Evolutionary conservation across 2,113 vertebrate species (phyloP), one percentile per base, ranked within the genome.

Genomic region (Phalacrocorax pelagicus): DNA sequence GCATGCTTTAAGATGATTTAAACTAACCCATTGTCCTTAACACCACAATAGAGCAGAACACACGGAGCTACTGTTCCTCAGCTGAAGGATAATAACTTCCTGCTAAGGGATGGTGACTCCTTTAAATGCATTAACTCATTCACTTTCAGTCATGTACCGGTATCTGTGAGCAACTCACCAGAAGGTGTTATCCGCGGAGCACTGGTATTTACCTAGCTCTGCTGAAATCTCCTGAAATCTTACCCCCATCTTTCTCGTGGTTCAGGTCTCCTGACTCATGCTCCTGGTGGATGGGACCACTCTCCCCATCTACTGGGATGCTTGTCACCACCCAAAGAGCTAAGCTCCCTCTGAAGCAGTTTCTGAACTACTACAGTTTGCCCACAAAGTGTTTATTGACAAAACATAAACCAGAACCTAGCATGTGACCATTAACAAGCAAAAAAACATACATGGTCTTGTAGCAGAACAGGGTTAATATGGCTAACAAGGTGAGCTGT

Each of bases 51-150:
- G 81, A 72, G 78, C 65, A 94, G 88, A 88, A 81, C 88, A 94
- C 73, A 90, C 70, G 90, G 2, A 75, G 81, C 89, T 75, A 52
- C 73, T 91, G 87, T 95, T 96, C 81, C 84, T 91, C 49, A 75
- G 85, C 49, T 90, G 94, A 65, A 75, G 95, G 94, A 96, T 79
- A 95, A 96, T 89, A 91, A 91, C 94, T 94, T 97, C 93, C 94
- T 94, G 78, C 87, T 90, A 44, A 89, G 70, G 65, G 30, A 61
- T 91, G 89, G 90, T 58, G 71, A 65, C 52, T 95, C 40, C 52
- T 96, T 52, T 71, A 61, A 70, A 82, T 54, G 22, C 2, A 1
- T 97, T 96, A 96, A 97, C 96, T 95, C 95, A 36, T 95, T 96
- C 89, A 63, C 47, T 96, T 89, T 94, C 93, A 87, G 19, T 10